Evolutionary conservation across 2,888 invertebrate genomes (phyloP).

Genomic region (Agrilus cyanescens): DNA sequence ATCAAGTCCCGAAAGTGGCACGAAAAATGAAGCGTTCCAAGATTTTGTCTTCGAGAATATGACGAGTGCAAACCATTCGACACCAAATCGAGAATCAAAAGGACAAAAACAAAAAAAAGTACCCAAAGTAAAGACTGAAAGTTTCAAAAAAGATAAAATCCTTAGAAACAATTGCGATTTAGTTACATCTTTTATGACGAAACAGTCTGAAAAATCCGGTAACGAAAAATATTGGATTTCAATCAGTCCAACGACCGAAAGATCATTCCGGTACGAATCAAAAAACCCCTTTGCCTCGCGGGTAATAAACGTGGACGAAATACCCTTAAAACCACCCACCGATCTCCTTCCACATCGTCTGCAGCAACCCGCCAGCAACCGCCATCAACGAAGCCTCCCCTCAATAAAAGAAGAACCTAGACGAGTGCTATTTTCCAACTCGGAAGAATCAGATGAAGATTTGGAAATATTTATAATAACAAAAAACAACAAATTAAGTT

Average conservation of each 20-base stretch:
- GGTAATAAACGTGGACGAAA: constrained; percentile 28
- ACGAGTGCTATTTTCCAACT: constrained; percentile 18
- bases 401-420: constrained; percentile 28
- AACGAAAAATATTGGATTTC: constrained; percentile 32
- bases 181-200: constrained; percentile 24
- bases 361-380: background rate
- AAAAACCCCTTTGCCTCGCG: constrained; percentile 1
- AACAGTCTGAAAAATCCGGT: constrained; percentile 17
- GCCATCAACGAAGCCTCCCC: constrained; percentile 15
- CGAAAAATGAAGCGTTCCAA: background rate
- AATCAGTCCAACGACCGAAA: constrained; percentile 20
- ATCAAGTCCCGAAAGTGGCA: background rate
- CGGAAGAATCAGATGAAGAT: constrained; percentile 1
- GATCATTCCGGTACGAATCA: constrained; percentile 2
- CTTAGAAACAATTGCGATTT: constrained; percentile 5
- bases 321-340: constrained; percentile 26
- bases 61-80: constrained; percentile 11
- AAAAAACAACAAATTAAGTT: no score
- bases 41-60: constrained; percentile 4
- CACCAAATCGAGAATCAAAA: constrained; percentile 11
- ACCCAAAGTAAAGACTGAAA: constrained; percentile 7
- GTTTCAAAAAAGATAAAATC: background rate
- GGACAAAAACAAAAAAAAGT: no score
- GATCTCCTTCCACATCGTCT: constrained; percentile 12
- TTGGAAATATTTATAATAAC: background rate